Conservation (phyloP, 2,797 vertebrate species). For the Arctocebus calabarensis region DNA sequence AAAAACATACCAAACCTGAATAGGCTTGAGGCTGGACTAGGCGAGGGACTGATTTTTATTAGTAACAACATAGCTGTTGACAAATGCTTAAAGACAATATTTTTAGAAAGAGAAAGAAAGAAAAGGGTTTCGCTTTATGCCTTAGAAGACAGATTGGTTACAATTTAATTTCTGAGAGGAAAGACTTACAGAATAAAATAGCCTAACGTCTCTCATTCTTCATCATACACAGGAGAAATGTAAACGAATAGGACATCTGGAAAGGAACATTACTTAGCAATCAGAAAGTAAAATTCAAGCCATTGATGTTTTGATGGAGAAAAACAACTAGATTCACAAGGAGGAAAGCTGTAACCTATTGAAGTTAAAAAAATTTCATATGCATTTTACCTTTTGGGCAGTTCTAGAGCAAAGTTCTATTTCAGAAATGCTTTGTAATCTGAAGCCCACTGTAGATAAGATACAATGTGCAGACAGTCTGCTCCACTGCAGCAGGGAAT, state of each 20-base stretch:
- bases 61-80: slow-evolving; percentile 73
- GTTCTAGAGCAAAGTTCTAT: slow-evolving; percentile 73
- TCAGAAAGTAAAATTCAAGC: slow-evolving; percentile 78
- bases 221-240: slow-evolving; percentile 64
- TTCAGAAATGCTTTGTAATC: slow-evolving; percentile 79
- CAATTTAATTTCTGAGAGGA: slow-evolving; percentile 76
- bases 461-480: slow-evolving; percentile 79
- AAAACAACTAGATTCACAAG: slow-evolving; percentile 69
- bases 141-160: slow-evolving; percentile 66
- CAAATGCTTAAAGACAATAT: slow-evolving; percentile 62
- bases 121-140: slow-evolving; percentile 61
- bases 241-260: slow-evolving; percentile 78
- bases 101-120: slow-evolving; percentile 12
- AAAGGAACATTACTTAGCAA: slow-evolving; percentile 70
- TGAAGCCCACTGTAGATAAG: slow-evolving; percentile 80
- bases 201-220: slow-evolving; percentile 65
- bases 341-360: slow-evolving; percentile 75
- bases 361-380: slow-evolving; percentile 70
- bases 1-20: slow-evolving; percentile 75
- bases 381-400: slow-evolving; percentile 78
- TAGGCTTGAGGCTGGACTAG: slow-evolving; percentile 42
- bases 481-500: slow-evolving; percentile 76
- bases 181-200: slow-evolving; percentile 67
- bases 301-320: slow-evolving; percentile 71
- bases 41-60: slow-evolving; percentile 70